Conservation (phyloP, 2,797 vertebrate genomes). For the Tinamus major region DNA sequence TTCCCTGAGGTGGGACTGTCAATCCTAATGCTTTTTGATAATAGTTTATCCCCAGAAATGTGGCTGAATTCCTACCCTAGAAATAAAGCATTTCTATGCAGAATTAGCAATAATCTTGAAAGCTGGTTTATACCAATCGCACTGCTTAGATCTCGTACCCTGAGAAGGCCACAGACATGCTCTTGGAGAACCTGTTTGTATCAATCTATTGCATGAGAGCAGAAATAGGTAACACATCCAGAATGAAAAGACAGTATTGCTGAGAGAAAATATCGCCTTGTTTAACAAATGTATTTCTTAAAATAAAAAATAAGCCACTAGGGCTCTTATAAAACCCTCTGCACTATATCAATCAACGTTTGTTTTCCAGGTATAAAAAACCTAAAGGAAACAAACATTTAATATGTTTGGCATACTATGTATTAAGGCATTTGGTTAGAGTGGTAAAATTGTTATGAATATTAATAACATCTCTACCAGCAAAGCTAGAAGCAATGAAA, state of each 20-base stretch:
- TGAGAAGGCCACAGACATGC: neutral
- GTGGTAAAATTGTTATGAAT: slow-evolving; percentile 53
- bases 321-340: neutral
- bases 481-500: slow-evolving; percentile 19
- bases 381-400: slow-evolving; percentile 25
- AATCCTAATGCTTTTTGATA: neutral
- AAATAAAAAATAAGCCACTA: neutral
- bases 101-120: neutral
- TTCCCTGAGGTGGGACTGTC: neutral
- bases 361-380: slow-evolving; percentile 38
- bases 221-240: neutral
- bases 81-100: neutral
- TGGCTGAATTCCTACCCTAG: neutral
- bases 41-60: neutral
- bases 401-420: slow-evolving; percentile 21
- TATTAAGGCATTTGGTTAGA: slow-evolving; percentile 41
- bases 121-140: neutral
- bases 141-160: neutral
- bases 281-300: neutral
- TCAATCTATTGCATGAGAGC: neutral
- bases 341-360: neutral
- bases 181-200: neutral
- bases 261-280: neutral
- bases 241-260: neutral
- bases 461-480: slow-evolving; percentile 41